A percentile compares a stretch with the other conserved stretches of the same genome.
Evolutionary conservation across 30 jellyfish, hydroid and myxozoan genomes (phyloP).

Genomic region (Aurelia aurita): DNA sequence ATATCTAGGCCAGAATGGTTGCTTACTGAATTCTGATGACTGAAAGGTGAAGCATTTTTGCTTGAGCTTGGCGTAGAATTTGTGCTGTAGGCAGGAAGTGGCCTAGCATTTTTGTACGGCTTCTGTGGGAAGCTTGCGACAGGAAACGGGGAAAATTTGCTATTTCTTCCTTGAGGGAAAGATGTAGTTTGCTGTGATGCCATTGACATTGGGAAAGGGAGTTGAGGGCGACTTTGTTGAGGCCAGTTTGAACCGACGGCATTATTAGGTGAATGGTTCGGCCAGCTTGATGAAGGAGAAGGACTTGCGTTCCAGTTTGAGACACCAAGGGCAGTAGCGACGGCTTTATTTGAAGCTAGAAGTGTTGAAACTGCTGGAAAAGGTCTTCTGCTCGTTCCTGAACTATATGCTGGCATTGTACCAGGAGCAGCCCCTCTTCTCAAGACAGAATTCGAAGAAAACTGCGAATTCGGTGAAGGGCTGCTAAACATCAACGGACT

Average conservation of each 20-base stretch:
- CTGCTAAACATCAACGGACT: conserved; percentile 76
- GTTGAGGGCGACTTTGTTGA: conserved; percentile 85
- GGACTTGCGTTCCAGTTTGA: conserved; percentile 84
- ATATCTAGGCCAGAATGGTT: conserved; percentile 85
- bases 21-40: conserved; percentile 59
- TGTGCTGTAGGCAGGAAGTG: conserved; percentile 53
- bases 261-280: conserved; percentile 77
- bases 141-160: conserved; percentile 73
- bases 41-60: conserved; percentile 51
- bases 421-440: conserved; percentile 68
- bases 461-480: conserved; percentile 57
- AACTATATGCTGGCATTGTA: conserved; percentile 70
- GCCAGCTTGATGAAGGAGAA: conserved; percentile 93
- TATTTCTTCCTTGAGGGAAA: conserved; percentile 43
- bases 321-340: conserved; percentile 98
- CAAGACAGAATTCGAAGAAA: conserved; percentile 31
- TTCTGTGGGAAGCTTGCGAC: conserved; percentile 65
- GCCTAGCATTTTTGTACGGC: conserved; percentile 63
- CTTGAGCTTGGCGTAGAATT: conserved; percentile 47
- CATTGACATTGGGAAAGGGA: conserved; percentile 73
- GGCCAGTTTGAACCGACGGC: conserved; percentile 90
- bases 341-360: conserved; percentile 96
- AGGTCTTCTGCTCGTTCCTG: conserved; percentile 83
- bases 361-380: conserved; percentile 96
- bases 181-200: conserved; percentile 53